Evolutionary conservation across 2,113 vertebrate species (phyloP), one percentile per base, ranked within the genome.

Genomic region (Bothrops jararaca): DNA sequence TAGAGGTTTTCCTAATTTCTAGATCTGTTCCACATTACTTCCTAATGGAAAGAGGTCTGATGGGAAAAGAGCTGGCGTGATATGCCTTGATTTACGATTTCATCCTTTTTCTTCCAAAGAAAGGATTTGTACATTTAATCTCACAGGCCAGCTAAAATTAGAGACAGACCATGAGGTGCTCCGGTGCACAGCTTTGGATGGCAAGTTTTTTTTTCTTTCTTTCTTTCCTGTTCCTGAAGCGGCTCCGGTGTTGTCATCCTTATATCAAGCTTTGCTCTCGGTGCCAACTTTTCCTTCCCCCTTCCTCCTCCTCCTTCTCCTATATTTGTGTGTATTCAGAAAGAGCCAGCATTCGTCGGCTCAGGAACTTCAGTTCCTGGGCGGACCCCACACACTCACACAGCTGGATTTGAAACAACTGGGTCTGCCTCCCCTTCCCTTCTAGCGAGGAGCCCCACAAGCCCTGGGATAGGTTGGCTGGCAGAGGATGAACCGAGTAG

Each of bases 331-430:
- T 96, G 95, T 94, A 93, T 91, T 95, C 56, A 86, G 2, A 93
- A 95, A 94, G 74, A 80, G 93, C 85, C 80, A 24, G 93, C 93
- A 94, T 95, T 57, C 93, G 95, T 93, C 96, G 95, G 96, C 95
- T 97, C 96, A 95, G 93, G 94, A 96, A 91, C 93, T 97, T 94
- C 95, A 97, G 97, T 97, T 98, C 96, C 97, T 98, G 97, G 98
- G 98, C 97, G 97, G 97, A 97, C 97, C 97, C 96, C 96, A 97
- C 88, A 92, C 92, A 90, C 85, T 80, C 91, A 95, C 97, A 97
- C 98, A 98, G 98, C 98, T 98, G 98, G 98, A 98, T 98, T 98
- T 95, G 95, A 97, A 97, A 98, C 96, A 97, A 97, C 98, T 98
- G 98, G 98, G 97, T 96, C 96, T 97, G 97, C 95, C 98, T 97